Percentiles rank a stretch among this genome's conserved stretches.
Conservation (phyloP, 2,888 invertebrate genomes). For the Koerneria pararmatus region DNA sequence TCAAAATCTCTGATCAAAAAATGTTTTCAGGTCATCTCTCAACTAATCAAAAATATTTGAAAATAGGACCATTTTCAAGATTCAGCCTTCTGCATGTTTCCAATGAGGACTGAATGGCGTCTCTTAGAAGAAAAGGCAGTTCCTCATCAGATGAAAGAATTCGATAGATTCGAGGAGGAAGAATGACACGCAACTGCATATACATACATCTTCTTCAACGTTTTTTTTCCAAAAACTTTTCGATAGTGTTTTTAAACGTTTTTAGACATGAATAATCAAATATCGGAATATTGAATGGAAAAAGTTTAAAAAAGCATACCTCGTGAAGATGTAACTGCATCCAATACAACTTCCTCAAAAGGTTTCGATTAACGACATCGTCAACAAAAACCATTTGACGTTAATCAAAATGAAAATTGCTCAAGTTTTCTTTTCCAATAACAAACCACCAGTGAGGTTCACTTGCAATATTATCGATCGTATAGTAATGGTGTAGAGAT, state of each 20-base stretch:
- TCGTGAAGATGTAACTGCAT: conserved; percentile 14
- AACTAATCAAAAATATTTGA: background rate
- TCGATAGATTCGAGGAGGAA: conserved; percentile 18
- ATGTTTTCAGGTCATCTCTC: no score
- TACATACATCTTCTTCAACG: no score
- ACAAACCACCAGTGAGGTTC: conserved; percentile 21
- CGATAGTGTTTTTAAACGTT: no score
- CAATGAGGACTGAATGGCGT: conserved; percentile 8
- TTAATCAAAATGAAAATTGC: no score
- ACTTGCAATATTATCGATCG: background rate
- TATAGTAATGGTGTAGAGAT: no score
- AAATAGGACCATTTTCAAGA: conserved; percentile 1
- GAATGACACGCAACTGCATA: conserved; percentile 16
- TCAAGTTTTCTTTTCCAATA: background rate
- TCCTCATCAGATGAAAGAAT: conserved; percentile 14
- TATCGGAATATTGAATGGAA: background rate
- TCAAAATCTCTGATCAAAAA: no score
- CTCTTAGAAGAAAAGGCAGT: conserved; percentile 17
- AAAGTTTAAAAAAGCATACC: background rate
- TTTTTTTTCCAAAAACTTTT: no score
- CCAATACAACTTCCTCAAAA: conserved; percentile 11
- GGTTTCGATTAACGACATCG: no score
- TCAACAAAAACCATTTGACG: no score
- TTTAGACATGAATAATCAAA: background rate
- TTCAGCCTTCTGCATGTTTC: conserved; percentile 10